Evolutionary conservation across 1,140 invertebrate species (phyloP), one percentile per base, ranked within the genome.

Genomic region (Apis laboriosa): DNA sequence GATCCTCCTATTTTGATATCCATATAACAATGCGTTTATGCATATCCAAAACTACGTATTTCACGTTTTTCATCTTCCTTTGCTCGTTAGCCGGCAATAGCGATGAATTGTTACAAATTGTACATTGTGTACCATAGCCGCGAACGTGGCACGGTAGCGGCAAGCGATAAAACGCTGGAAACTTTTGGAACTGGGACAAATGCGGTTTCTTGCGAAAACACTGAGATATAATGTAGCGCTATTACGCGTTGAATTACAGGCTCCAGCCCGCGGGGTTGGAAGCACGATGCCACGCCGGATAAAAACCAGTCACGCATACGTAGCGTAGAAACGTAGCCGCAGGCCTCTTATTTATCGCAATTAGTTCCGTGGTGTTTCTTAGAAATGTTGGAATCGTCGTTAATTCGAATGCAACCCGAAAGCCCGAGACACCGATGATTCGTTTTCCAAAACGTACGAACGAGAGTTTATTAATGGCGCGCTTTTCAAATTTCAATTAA

Each of bases 151-250:
- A 51, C 58, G 51, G 43, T 28, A n/a, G 21, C 49, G 66, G 75
- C 66, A 67, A 83, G 75, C 66, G 75, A 83, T 83, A 78, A 78
- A 82, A 82, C 80, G 72, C 19, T 61, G 56, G 56, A 64, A 78
- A 83, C 76, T 83, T 83, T 78, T 72, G 81, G 75, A 83, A 83
- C 81, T 83, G 81, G 81, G 81, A 77, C 76, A 83, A 83, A 77
- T 70, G 76, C 67, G 73, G 81, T 83, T 83, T 78, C 81, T 83
- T 83, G 75, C 75, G 81, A 83, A 78, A 83, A 77, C 76, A 72
- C 55, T 21, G 49, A 83, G 81, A 72, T 72, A 77, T 77, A 78
- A 78, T 83, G 81, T 64, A 53, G 49, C 76, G 67, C 67, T 61
- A 83, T 83, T 83, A 83, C 67, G 34, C 28, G 51, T 70, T 77